Evolutionary conservation across 2,888 invertebrate genomes (phyloP).

Genomic region (Scrobipalpa costella): DNA sequence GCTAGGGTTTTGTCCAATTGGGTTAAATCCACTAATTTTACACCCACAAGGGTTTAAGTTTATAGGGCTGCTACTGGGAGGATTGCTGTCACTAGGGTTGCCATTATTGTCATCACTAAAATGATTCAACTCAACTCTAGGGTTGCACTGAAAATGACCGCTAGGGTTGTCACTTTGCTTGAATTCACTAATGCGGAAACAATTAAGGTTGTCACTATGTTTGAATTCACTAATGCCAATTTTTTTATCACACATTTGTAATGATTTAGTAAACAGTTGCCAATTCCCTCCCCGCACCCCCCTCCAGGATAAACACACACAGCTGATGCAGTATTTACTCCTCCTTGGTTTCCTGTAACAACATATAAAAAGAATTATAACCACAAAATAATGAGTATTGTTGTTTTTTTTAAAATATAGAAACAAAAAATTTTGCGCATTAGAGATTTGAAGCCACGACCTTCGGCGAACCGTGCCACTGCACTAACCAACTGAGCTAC

Average conservation of each 20-base stretch:
- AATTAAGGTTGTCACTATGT: background rate
- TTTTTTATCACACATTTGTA: background rate
- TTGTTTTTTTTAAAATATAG: no score
- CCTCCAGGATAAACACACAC: constrained; percentile 3
- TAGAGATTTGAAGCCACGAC: no score
- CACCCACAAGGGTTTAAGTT: constrained; percentile 3
- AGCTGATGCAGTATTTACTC: constrained; percentile 53
- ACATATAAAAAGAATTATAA: no score
- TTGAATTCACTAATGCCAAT: background rate
- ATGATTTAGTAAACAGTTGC: background rate
- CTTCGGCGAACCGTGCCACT: no score
- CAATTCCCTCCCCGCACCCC: background rate
- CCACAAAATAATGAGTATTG: background rate
- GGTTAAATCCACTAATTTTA: constrained; percentile 2
- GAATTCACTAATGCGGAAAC: no score
- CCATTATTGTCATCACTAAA: background rate
- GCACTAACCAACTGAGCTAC: no score
- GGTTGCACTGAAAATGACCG: background rate
- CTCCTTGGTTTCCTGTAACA: constrained; percentile 59
- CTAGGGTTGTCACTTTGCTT: constrained; percentile 4
- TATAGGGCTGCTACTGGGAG: background rate
- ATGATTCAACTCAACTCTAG: background rate
- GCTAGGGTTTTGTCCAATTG: constrained; percentile 15
- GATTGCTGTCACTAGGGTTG: background rate
- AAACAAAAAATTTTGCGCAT: no score